Percentiles rank a stretch among this genome's conserved stretches.
Conservation (phyloP, 2,797 vertebrate species). For the Pseudochromis fuscus region DNA sequence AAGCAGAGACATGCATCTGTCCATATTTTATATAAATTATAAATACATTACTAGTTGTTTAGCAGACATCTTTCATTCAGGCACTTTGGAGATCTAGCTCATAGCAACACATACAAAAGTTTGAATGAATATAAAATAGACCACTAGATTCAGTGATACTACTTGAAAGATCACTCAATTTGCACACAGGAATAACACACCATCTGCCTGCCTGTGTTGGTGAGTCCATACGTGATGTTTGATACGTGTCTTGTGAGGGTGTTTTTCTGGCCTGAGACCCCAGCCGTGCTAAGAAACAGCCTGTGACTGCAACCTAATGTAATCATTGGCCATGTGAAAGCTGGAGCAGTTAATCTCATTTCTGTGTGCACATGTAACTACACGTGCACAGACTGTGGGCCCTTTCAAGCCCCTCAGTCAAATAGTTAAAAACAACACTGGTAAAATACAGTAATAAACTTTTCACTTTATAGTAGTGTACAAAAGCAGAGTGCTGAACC, state of each 20-base stretch:
- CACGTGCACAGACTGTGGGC: slow-evolving; percentile 39
- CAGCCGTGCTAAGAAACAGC: slow-evolving; percentile 56
- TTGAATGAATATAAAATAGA: slow-evolving; percentile 11
- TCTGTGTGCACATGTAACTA: slow-evolving; percentile 42
- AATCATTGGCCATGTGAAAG: slow-evolving; percentile 77
- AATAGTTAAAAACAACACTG: slow-evolving; percentile 23
- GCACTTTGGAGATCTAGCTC: slow-evolving; percentile 21
- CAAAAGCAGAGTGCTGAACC: not conserved
- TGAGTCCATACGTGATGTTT: slow-evolving; percentile 41
- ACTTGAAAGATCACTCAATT: not conserved
- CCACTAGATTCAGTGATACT: not conserved
- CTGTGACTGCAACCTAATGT: slow-evolving; percentile 70
- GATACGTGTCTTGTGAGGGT: slow-evolving; percentile 69
- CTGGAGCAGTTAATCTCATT: slow-evolving; percentile 68
- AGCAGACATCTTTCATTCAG: not conserved
- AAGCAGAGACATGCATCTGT: not conserved
- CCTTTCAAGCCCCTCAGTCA: slow-evolving; percentile 11
- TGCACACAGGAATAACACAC: slow-evolving; percentile 8
- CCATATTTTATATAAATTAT: not conserved
- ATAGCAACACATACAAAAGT: not conserved
- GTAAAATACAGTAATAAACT: not conserved
- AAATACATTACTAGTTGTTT: not conserved
- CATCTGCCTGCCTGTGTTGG: slow-evolving; percentile 23
- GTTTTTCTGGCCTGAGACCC: slow-evolving; percentile 68
- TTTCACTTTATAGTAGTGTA: not conserved